Base-by-base conservation (phyloP, 2,888 invertebrate species). In the Morpho helenor region DNA sequence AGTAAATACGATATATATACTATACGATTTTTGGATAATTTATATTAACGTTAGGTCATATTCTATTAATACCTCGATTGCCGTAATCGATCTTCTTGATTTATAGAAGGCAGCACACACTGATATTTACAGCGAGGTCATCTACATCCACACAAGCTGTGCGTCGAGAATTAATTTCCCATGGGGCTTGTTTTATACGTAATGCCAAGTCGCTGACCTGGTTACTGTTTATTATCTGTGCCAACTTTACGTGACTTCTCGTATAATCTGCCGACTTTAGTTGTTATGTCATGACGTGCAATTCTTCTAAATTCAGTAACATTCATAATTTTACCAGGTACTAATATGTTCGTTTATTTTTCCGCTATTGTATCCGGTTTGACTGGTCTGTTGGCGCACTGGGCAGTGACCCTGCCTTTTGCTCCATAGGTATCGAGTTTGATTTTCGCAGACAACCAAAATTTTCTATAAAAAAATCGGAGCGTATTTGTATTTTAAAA, bases 201-300 rank as follows among this genome's bases (percentile, higher is more conserved):
- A 66, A 60, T 59, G 57, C 60, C 57, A 50, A 55, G 67, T 67
- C 66, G 62, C 62, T 75, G 74, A 71, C 79, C 77, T 74, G 73
- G 72, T 79, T 79, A 72, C 70, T 68, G 65, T 69, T 72, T 68
- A 68, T 72, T 71, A 73, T 73, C 70, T 63, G 64, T 67, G 67
- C 64, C 67, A 70, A 73, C 71, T 68, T 70, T 69, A 74, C 74
- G 74, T 77, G 73, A 77, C 71, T 73, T 56, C 53, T 47, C 44
- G 56, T 61, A 59, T 59, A 57, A 59, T 63, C 61, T 54, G 51
- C 39, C 45, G 48, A 58, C 4, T 31, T 3, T 2, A 31, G 43
- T 63, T 57, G 45, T 44, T 49, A 54, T 54, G 49, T 53, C 40
- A 47, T 48, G 45, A 3, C 47, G 8, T 7, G 1, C 31, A 31